These are phyloP conservation scores for Ochropacha duplaris DNA, from an alignment of 2,888 invertebrate species.

Conservation along the genomic window DNA sequence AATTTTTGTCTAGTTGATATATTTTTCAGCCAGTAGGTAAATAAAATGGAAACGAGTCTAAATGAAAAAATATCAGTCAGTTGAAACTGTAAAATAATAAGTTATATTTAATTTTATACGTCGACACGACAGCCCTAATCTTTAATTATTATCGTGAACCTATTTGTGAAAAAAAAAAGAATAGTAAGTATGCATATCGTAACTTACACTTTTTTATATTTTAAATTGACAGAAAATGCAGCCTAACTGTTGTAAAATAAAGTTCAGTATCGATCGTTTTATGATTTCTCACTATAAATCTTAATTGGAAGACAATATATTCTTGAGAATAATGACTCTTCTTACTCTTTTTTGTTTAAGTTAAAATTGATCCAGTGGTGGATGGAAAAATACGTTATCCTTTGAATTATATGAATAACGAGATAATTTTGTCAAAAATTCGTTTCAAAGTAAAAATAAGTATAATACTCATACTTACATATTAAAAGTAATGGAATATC, in stretches of 20 bases:
- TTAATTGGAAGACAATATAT: constrained; percentile 20
- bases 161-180: neutral
- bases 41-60: no score
- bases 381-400: no score
- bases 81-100: neutral
- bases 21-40: no score
- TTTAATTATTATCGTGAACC: neutral
- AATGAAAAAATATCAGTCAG: neutral
- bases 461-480: constrained; percentile 42
- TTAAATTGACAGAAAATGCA: neutral
- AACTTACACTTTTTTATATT: neutral
- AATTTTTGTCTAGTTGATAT: neutral
- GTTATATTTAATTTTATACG: neutral
- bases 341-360: constrained; percentile 26
- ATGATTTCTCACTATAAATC: neutral
- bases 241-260: neutral
- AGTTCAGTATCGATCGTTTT: neutral
- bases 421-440: no score
- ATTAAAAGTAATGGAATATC: constrained; percentile 58
- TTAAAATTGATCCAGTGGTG: constrained; percentile 22
- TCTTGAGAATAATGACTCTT: constrained; percentile 21
- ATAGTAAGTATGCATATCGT: neutral
- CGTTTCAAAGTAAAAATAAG: no score
- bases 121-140: neutral
- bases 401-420: no score